Conservation (phyloP, 2,113 vertebrate genomes). For the Onychostoma macrolepis region DNA sequence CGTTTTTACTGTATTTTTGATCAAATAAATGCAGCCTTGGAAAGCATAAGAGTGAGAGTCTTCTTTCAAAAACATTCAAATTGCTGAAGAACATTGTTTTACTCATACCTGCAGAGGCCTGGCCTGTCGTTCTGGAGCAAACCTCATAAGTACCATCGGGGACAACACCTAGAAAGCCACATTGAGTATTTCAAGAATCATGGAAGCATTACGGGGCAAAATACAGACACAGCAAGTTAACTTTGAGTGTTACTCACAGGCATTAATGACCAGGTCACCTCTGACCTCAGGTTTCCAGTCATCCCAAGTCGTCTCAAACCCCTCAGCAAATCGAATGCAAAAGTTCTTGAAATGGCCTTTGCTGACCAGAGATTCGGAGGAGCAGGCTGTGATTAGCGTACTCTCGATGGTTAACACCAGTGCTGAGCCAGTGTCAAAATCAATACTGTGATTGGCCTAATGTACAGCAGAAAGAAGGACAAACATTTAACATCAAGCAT, state of each 20-base stretch:
- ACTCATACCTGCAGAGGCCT: slow-evolving; percentile 87
- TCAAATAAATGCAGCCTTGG: not conserved
- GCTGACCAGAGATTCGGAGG: slow-evolving; percentile 96
- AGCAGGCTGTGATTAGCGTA: slow-evolving; percentile 97
- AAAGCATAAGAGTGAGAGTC: not conserved
- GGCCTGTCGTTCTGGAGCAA: slow-evolving; percentile 94
- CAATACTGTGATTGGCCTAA: slow-evolving; percentile 91
- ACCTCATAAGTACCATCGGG: slow-evolving; percentile 99
- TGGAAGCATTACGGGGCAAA: not conserved
- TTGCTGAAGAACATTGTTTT: not conserved
- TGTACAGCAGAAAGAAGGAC: slow-evolving; percentile 12
- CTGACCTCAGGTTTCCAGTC: slow-evolving; percentile 97
- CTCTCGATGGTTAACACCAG: slow-evolving; percentile 98
- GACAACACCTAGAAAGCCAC: slow-evolving; percentile 86
- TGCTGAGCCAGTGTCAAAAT: slow-evolving; percentile 94
- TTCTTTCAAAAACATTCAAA: not conserved
- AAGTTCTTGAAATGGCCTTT: slow-evolving; percentile 99
- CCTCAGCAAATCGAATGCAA: slow-evolving; percentile 97
- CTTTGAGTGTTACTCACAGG: slow-evolving; percentile 82
- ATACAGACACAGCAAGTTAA: not conserved
- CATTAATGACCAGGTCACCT: slow-evolving; percentile 94
- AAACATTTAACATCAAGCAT: not conserved
- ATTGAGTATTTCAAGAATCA: not conserved
- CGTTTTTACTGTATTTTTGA: not conserved
- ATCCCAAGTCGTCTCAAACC: slow-evolving; percentile 97